Conservation (phyloP, 1,140 invertebrate species). For the Zaprionus taronus region DNA sequence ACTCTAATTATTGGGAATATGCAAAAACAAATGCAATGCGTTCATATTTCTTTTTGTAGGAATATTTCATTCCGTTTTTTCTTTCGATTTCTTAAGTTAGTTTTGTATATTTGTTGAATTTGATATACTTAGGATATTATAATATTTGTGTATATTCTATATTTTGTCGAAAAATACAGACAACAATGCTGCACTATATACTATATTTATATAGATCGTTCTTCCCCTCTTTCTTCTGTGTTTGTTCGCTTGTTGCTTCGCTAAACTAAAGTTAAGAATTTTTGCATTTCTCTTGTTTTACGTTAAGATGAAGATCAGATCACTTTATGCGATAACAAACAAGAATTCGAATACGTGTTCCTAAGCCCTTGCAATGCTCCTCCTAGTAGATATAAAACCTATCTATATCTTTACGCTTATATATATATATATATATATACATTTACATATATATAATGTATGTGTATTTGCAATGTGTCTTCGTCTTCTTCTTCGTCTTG, state of each 20-base stretch:
- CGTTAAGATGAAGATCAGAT: slow-evolving; percentile 80
- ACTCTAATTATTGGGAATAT: slow-evolving; percentile 60
- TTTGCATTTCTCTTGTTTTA: slow-evolving; percentile 43
- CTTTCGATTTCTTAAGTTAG: slow-evolving; percentile 20
- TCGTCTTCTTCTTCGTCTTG: slow-evolving; percentile 5
- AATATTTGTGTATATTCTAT: slow-evolving; percentile 51
- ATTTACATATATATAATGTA: slow-evolving; percentile 22
- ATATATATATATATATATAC: slow-evolving; percentile 26
- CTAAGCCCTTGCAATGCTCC: slow-evolving; percentile 68
- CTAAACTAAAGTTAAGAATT: slow-evolving; percentile 36
- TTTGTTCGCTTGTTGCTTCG: slow-evolving; percentile 72
- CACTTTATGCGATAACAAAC: slow-evolving; percentile 71
- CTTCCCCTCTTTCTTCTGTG: not conserved
- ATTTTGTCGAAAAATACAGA: slow-evolving; percentile 59
- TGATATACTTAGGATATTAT: slow-evolving; percentile 24
- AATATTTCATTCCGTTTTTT: slow-evolving; percentile 48
- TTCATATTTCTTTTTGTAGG: slow-evolving; percentile 51
- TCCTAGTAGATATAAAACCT: slow-evolving; percentile 43
- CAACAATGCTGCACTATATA: slow-evolving; percentile 39
- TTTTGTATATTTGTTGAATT: slow-evolving; percentile 19
- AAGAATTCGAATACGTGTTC: slow-evolving; percentile 56
- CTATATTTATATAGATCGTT: slow-evolving; percentile 1
- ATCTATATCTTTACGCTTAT: slow-evolving; percentile 39
- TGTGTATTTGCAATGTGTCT: slow-evolving; percentile 52
- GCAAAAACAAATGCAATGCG: slow-evolving; percentile 58